These are phyloP conservation scores for Lagorchestes hirsutus DNA, from an alignment of 2,797 vertebrate species.

Conservation along the genomic window DNA sequence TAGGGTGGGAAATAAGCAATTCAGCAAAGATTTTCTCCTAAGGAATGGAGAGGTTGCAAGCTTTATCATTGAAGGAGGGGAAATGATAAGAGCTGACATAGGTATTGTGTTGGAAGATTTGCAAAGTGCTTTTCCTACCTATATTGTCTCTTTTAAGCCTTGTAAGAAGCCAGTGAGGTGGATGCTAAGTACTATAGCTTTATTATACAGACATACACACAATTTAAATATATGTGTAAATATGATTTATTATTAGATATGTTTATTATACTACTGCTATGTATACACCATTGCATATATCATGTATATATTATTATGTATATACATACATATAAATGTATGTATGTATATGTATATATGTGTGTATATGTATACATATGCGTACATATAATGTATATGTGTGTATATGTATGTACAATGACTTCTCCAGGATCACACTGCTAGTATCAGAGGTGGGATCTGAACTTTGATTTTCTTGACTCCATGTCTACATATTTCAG, in stretches of 20 bases:
- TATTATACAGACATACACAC: background rate
- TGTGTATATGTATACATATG: too few relatives aligned
- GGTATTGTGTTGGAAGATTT: background rate
- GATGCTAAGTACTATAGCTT: background rate
- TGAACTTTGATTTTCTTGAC: background rate
- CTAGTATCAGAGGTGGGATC: background rate
- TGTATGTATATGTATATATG: too few relatives aligned
- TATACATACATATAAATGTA: too few relatives aligned
- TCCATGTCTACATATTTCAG: background rate
- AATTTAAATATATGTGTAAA: background rate
- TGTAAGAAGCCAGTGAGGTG: background rate
- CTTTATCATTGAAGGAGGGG: background rate
- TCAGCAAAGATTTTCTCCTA: background rate
- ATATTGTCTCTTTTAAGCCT: background rate
- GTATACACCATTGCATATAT: background rate
- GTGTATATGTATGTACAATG: background rate
- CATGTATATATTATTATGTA: background rate
- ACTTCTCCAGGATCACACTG: background rate
- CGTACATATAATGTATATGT: too few relatives aligned
- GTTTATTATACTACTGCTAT: background rate
- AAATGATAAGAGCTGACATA: background rate
- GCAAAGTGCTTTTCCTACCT: too few relatives aligned
- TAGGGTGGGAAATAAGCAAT: background rate
- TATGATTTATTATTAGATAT: background rate
- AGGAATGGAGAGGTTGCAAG: background rate